Evolutionary conservation across 2,113 vertebrate species (phyloP), one percentile per base, ranked within the genome.

Genomic region (Noturus placidus): DNA sequence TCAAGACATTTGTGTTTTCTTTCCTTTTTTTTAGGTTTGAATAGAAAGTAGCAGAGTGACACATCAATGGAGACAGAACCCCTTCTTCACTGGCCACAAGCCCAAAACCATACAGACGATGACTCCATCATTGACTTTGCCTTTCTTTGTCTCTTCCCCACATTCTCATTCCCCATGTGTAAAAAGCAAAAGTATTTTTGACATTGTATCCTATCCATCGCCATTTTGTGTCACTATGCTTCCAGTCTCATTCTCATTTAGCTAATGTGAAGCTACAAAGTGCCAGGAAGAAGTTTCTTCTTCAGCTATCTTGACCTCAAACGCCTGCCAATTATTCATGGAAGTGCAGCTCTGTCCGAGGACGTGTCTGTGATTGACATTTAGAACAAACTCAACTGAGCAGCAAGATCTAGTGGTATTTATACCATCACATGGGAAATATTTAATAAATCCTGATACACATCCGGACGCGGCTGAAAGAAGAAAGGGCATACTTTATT

Each of bases 231-330:
- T 94, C 94, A 95, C 94, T 95, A 94, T 94, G 92, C 94, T 94
- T 96, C 95, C 94, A 96, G 95, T 97, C 96, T 92, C 94, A 94
- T 97, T 94, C 96, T 97, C 96, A 96, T 98, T 97, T 97, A 93
- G 92, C 94, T 96, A 96, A 96, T 92, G 93, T 88, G 90, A 94
- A 95, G 96, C 93, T 92, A 89, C 93, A 93, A 95, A 96, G 92
- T 90, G 86, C 92, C 94, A 94, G 33, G 72, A 92, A 93, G 91
- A 92, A 94, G 92, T 90, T 92, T 92, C 92, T 91, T 81, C 87
- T 92, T 91, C 85, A 52, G 84, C 74, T 89, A 80, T 87, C 42
- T 90, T 88, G 92, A 92, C 91, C 89, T 94, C 90, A 59, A 91
- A 94, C 93, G 92, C 89, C 83, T 94, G 94, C 92, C 91, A 91